Percentiles rank a stretch among this genome's conserved stretches.
These are phyloP conservation scores for Callyntrura sp. DNA, from an alignment of 2,888 invertebrate genomes.

Conservation along the genomic window DNA sequence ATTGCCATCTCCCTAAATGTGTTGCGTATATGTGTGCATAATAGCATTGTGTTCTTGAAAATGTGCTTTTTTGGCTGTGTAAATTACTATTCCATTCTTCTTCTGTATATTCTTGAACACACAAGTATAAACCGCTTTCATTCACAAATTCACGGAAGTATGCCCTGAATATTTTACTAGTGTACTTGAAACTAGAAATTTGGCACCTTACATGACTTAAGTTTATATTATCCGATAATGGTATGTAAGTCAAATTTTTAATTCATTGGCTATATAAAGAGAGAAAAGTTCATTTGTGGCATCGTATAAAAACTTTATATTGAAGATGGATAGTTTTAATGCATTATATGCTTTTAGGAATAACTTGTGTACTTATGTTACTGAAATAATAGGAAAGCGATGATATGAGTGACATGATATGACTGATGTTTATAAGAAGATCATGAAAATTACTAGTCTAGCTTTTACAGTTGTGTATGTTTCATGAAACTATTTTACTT, in stretches of 20 bases:
- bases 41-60: not conserved
- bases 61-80: not conserved
- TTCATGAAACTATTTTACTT: not conserved
- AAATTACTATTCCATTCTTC: slow-evolving; percentile 10
- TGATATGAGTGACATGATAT: too few species aligned
- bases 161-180: slow-evolving; percentile 70
- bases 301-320: not conserved
- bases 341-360: not conserved
- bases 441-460: slow-evolving; percentile 33
- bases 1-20: too few species aligned
- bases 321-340: not conserved
- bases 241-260: slow-evolving; percentile 11
- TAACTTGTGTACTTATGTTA: too few species aligned
- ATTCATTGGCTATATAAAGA: slow-evolving; percentile 4
- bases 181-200: not conserved
- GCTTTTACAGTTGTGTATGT: not conserved
- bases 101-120: not conserved
- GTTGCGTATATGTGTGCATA: not conserved
- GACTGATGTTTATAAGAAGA: not conserved
- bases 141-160: slow-evolving; percentile 64
- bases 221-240: slow-evolving; percentile 11
- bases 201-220: not conserved
- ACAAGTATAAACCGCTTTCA: slow-evolving; percentile 26
- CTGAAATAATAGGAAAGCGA: too few species aligned
- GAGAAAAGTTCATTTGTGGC: not conserved